These are phyloP conservation scores for Erebia epiphron DNA, from an alignment of 2,888 invertebrate species.

Conservation along the genomic window DNA sequence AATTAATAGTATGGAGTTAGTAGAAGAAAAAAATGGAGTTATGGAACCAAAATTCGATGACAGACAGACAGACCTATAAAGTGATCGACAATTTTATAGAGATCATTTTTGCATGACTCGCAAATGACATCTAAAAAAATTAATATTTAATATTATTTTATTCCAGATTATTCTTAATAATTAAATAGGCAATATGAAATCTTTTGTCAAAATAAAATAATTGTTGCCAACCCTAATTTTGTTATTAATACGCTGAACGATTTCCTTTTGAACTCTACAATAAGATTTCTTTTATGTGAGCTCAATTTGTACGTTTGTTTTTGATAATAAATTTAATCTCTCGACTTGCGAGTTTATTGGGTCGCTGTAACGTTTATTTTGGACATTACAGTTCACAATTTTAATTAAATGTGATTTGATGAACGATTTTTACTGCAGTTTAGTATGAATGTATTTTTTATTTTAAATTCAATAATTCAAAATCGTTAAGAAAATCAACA, in stretches of 20 bases:
- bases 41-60: no score
- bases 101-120: no score
- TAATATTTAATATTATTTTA: no score
- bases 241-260: slow-evolving; percentile 67
- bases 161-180: no score
- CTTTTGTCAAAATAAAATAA: neutral
- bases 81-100: no score
- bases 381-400: neutral
- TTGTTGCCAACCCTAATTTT: slow-evolving; percentile 43
- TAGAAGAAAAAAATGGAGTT: no score
- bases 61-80: no score
- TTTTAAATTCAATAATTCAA: no score
- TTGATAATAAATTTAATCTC: slow-evolving; percentile 44
- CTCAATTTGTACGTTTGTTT: slow-evolving; percentile 54
- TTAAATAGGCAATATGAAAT: neutral
- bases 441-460: no score
- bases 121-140: no score
- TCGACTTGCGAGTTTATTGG: slow-evolving; percentile 23
- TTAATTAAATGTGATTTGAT: slow-evolving; percentile 7
- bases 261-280: slow-evolving; percentile 68
- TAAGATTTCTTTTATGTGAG: slow-evolving; percentile 55
- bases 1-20: no score
- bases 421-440: neutral
- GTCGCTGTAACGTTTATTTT: slow-evolving; percentile 9
- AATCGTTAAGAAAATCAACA: no score